phyloP scores from a whole-genome alignment of 1,140 invertebrate species.

The Caerostris darwini region DNA sequence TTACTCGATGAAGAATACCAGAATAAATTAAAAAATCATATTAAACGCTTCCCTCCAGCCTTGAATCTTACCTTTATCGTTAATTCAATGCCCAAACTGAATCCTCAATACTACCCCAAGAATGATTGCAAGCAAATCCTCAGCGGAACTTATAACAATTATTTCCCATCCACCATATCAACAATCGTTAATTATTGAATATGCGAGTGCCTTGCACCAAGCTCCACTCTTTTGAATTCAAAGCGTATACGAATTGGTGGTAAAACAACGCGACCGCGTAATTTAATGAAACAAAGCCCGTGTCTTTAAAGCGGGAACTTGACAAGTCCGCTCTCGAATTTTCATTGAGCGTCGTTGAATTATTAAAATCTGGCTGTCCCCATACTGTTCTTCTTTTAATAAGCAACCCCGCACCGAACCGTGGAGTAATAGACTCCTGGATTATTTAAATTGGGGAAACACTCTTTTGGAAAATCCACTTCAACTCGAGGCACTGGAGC shows the following conservation, averaged over 20 bases:
- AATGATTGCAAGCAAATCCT: background rate
- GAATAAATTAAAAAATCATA: slow-evolving; percentile 28
- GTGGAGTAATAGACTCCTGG: slow-evolving; percentile 36
- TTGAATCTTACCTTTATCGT: background rate
- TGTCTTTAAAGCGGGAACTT: background rate
- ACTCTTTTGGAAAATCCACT: slow-evolving; percentile 58
- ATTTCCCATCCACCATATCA: background rate
- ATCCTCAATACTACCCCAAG: slow-evolving; percentile 4
- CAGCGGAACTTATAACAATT: slow-evolving; percentile 34
- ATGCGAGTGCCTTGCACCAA: background rate
- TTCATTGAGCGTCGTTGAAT: slow-evolving; percentile 60
- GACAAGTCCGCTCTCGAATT: slow-evolving; percentile 57
- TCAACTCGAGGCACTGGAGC: background rate
- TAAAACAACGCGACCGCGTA: slow-evolving; percentile 52
- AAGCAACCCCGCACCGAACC: background rate
- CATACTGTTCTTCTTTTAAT: slow-evolving; percentile 53
- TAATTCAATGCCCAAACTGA: background rate
- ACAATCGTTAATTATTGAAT: slow-evolving; percentile 2
- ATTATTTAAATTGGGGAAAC: slow-evolving; percentile 72
- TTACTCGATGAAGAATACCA: background rate
- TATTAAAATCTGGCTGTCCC: slow-evolving; percentile 59
- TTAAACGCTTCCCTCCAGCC: background rate
- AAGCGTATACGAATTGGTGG: background rate
- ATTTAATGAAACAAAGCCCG: slow-evolving; percentile 58
- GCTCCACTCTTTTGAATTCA: background rate